Evolutionary conservation across 2,113 vertebrate genomes (phyloP), one percentile per base, ranked within the genome.

Genomic region (Pongo abelii): DNA sequence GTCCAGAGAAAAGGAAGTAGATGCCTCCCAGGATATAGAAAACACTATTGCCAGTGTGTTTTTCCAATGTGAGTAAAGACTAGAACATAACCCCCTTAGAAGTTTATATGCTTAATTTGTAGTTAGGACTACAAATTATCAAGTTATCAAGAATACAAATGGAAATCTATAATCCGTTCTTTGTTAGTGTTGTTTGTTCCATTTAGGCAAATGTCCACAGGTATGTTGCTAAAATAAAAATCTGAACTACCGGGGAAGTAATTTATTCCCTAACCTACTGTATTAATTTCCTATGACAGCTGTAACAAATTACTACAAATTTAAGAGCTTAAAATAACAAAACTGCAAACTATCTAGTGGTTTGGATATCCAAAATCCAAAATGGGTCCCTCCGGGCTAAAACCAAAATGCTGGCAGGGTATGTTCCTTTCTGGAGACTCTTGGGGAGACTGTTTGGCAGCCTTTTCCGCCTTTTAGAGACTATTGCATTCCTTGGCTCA

Each of bases 131-230:
- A 38, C 38, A 38, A 38, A 38, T 38, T 38, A 38, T 70, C 2
- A 48, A 8, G 46, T 59, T 94, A 89, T 87, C 81, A 70, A 35
- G 77, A 84, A 70, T 59, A 64, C 48, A 94, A 96, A 80, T 94
- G 57, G 75, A 70, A 95, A 64, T 61, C n/a, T 84, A 4, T 43
- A 78, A 69, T 22, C 32, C 48, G 48, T 78, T 78, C 35, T 89
- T 92, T 91, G 50, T 86, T 55, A 77, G 22, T 43, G 32, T 89
- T 95, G 59, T 67, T 95, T 96, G 38, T 96, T 92, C 95, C 67
- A 61, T 23, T 8, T 72, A 84, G 17, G 40, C 48, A 77, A 78
- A 67, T 55, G 9, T 74, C 83, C 38, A 64, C 35, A 80, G 74
- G 20, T 55, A 12, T 8, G 20, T 30, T 61, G 50, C 48, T 93